A percentile compares a stretch with the other conserved stretches of the same genome.
Evolutionary conservation across 2,113 vertebrate species (phyloP).

Genomic region (Thalassoma bifasciatum): DNA sequence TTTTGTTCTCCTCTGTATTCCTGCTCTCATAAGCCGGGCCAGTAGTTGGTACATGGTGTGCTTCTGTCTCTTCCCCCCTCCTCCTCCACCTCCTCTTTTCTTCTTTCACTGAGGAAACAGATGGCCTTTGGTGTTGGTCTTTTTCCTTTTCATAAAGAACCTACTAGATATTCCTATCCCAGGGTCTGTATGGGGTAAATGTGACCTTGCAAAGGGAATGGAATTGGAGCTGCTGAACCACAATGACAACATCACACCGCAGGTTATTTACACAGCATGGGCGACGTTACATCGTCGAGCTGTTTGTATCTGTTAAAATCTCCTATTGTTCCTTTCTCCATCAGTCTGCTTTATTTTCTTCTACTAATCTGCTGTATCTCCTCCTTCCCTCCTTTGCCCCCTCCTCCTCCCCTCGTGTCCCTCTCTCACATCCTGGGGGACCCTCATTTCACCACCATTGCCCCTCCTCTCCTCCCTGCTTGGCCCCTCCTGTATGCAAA

Average conservation of each 20-base stretch:
- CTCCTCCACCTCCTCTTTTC: slow-evolving; percentile 68
- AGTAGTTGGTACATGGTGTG: slow-evolving; percentile 75
- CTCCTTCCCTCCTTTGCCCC: slow-evolving; percentile 35
- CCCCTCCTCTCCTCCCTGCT: slow-evolving; percentile 58
- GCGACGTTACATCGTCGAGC: slow-evolving; percentile 6
- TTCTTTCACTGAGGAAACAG: slow-evolving; percentile 75
- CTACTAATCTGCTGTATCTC: slow-evolving; percentile 55
- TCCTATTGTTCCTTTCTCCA: slow-evolving; percentile 44
- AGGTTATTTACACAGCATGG: slow-evolving; percentile 27
- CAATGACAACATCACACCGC: slow-evolving; percentile 31
- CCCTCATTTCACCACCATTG: slow-evolving; percentile 61
- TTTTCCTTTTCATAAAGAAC: slow-evolving; percentile 70
- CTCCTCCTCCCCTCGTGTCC: slow-evolving; percentile 28
- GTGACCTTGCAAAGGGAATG: slow-evolving; percentile 69
- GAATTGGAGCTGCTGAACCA: slow-evolving; percentile 39
- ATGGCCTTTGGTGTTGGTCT: slow-evolving; percentile 76
- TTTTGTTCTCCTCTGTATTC: slow-evolving; percentile 67
- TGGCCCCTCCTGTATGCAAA: slow-evolving; percentile 80
- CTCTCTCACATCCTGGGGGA: slow-evolving; percentile 70
- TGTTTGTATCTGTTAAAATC: slow-evolving; percentile 34
- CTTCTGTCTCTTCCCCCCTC: slow-evolving; percentile 62
- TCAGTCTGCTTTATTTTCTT: slow-evolving; percentile 55
- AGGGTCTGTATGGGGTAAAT: slow-evolving; percentile 56
- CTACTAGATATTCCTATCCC: slow-evolving; percentile 71
- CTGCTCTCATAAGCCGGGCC: slow-evolving; percentile 66